A percentile compares a stretch with the other conserved stretches of the same genome.
These are phyloP conservation scores for Zootoca vivipara DNA, from an alignment of 2,113 vertebrate genomes.

Conservation along the genomic window DNA sequence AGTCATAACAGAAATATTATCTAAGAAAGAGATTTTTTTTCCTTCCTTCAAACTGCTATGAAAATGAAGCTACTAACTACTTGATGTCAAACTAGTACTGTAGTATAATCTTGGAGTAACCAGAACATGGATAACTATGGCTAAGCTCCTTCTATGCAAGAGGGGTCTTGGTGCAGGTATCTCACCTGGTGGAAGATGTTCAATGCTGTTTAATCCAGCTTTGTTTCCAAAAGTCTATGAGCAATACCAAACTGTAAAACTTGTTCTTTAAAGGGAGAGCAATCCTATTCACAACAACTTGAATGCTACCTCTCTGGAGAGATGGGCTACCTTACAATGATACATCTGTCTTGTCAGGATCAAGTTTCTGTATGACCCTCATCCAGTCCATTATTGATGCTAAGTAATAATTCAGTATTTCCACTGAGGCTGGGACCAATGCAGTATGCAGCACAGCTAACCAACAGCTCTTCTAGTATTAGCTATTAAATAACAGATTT, in stretches of 20 bases:
- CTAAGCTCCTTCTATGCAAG: background rate
- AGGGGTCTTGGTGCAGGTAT: too few relatives aligned
- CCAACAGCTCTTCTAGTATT: too few relatives aligned
- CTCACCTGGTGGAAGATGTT: background rate
- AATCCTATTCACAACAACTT: background rate
- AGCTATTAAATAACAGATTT: background rate
- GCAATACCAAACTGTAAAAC: background rate
- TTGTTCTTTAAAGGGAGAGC: background rate
- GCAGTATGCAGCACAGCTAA: background rate
- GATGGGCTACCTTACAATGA: background rate
- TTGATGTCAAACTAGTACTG: background rate
- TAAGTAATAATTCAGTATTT: background rate
- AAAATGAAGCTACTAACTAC: background rate
- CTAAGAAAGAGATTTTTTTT: background rate
- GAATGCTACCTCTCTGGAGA: background rate
- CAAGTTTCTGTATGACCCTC: background rate
- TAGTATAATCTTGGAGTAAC: background rate
- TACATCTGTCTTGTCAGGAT: background rate
- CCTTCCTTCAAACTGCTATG: background rate
- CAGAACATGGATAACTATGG: background rate
- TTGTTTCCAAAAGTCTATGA: background rate
- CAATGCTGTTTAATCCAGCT: background rate
- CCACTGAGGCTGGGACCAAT: background rate
- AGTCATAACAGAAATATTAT: background rate
- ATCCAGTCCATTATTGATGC: background rate